Evolutionary conservation across 2,113 vertebrate genomes (phyloP), one percentile per base, ranked within the genome.

Genomic region (Oryzias javanicus): DNA sequence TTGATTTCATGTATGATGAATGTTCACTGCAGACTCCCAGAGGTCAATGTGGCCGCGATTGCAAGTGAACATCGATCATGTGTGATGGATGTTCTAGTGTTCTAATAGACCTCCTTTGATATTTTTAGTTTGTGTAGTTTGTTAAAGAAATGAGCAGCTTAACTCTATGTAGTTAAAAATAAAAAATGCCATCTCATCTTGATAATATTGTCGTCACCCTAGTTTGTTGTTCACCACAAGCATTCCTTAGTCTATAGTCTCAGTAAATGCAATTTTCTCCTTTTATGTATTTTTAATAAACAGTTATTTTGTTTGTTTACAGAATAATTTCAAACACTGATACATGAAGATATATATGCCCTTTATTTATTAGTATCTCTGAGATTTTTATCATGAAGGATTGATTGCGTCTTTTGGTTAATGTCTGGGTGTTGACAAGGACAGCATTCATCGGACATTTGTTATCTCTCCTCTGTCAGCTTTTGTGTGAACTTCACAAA

Each of bases 1-100:
- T 87, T 67, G 72, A 86, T 87, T 84, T 72, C 62, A 55, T 60
- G 61, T 52, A 50, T 89, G 83, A 89, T 81, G 54, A 83, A 86
- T 81, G 74, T 62, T 55, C 54, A 66, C 68, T 79, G 78, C 74
- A 69, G 66, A 70, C 55, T 67, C 55, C 56, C 40, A 71, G 83
- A 83, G 76, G 81, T 79, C 78, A 78, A 68, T 80, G 78, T 66
- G 67, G 60, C 76, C 68, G 51, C 72, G 72, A 48, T 50, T 67
- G 64, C 71, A 73, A 69, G 65, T 58, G 42, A 78, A 74, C 80
- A 83, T 85, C 74, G 82, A 63, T 81, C 76, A 80, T 69, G 74
- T 80, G 64, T 74, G 74, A 83, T 67, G 76, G 75, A 61, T 82
- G 84, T 82, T 79, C 25, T 52, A 40, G 74, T 73, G 8, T 72